Evolutionary conservation across 2,888 invertebrate species (phyloP).

Genomic region (Hartigia nigra): DNA sequence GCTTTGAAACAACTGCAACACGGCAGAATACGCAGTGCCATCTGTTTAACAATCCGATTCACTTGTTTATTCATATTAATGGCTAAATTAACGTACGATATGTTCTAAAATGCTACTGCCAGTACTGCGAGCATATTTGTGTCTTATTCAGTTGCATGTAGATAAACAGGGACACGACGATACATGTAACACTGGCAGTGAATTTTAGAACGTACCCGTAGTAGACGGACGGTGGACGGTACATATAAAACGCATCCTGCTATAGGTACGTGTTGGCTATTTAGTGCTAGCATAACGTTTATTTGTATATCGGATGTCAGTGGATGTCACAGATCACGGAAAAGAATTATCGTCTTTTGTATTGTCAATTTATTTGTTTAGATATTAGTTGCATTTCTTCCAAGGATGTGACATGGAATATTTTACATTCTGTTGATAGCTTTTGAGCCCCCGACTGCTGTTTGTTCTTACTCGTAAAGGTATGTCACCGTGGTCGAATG

Average conservation of each 20-base stretch:
- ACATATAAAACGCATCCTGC: not conserved
- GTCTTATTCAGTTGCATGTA: not conserved
- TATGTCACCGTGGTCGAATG: not conserved
- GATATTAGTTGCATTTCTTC: not conserved
- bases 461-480: not conserved
- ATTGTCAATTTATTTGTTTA: not conserved
- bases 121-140: too few relatives aligned
- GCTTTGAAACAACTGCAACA: too few relatives aligned
- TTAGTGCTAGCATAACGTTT: not conserved
- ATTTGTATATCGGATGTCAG: not conserved
- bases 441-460: not conserved
- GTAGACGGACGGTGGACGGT: not conserved
- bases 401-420: not conserved
- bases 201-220: not conserved
- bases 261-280: not conserved
- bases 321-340: not conserved
- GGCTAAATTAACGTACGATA: too few relatives aligned
- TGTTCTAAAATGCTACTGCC: too few relatives aligned
- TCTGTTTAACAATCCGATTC: too few relatives aligned
- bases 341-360: not conserved
- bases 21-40: too few relatives aligned
- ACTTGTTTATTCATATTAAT: too few relatives aligned
- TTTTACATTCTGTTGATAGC: not conserved
- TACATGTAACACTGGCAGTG: not conserved
- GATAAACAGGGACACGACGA: not conserved